These are phyloP conservation scores for Drosophila takahashii DNA, from an alignment of 1,140 invertebrate species.

Conservation along the genomic window DNA sequence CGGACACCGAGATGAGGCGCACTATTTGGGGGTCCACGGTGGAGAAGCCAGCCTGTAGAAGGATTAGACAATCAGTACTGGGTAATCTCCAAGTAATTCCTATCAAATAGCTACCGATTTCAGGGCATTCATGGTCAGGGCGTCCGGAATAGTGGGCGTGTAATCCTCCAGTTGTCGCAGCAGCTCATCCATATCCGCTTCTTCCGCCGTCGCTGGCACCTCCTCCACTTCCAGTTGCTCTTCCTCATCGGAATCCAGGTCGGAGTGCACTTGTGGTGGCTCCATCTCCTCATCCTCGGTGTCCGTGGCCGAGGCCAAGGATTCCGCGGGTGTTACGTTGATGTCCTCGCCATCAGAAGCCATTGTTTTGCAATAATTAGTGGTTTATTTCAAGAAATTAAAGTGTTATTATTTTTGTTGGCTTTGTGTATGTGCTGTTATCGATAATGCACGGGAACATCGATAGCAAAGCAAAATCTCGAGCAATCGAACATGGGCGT, in stretches of 20 bases:
- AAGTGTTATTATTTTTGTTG: background rate
- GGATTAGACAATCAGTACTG: background rate
- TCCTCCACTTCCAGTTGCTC: slow-evolving; percentile 60
- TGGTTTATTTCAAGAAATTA: background rate
- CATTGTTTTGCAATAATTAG: slow-evolving; percentile 28
- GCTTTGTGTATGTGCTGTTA: background rate
- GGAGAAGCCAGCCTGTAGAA: slow-evolving; percentile 92
- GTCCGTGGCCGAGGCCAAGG: slow-evolving; percentile 53
- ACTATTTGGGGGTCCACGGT: slow-evolving; percentile 94
- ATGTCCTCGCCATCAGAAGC: slow-evolving; percentile 65
- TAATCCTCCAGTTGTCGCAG: slow-evolving; percentile 95
- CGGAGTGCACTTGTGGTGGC: slow-evolving; percentile 8
- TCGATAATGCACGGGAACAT: background rate
- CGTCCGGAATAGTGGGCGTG: slow-evolving; percentile 76
- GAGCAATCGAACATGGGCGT: background rate
- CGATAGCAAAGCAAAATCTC: background rate
- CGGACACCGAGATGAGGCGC: slow-evolving; percentile 95
- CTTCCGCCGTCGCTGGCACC: slow-evolving; percentile 44
- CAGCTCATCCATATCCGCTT: slow-evolving; percentile 74
- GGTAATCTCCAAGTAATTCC: no score
- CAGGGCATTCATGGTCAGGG: slow-evolving; percentile 94
- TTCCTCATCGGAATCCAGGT: slow-evolving; percentile 52
- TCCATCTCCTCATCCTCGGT: slow-evolving; percentile 49
- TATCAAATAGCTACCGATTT: slow-evolving; percentile 82
- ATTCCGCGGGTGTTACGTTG: slow-evolving; percentile 48